Conservation (phyloP, 1,140 invertebrate genomes). For the Zophobas morio region DNA sequence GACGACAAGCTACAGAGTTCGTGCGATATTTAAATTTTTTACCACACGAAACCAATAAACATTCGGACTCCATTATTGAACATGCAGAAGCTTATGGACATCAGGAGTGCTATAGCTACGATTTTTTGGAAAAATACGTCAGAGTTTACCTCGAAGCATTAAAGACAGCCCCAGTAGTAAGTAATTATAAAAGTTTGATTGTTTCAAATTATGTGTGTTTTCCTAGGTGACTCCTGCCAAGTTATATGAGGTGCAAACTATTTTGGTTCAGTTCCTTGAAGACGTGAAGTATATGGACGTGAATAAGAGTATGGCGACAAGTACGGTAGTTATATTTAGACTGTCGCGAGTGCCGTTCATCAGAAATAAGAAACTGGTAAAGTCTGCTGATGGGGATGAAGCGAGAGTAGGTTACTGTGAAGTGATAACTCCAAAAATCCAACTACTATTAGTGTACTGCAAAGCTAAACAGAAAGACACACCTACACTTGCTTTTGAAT, state of each 20-base stretch:
- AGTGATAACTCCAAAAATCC: slow-evolving; percentile 34
- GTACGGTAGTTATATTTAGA: slow-evolving; percentile 8
- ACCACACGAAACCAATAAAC: slow-evolving; percentile 9
- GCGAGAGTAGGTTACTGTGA: slow-evolving; percentile 31
- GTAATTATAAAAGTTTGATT: slow-evolving; percentile 5
- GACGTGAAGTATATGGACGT: slow-evolving; percentile 43
- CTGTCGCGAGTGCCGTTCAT: slow-evolving; percentile 22
- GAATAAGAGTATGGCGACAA: slow-evolving; percentile 18
- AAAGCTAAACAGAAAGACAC: slow-evolving; percentile 24
- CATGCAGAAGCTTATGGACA: slow-evolving; percentile 6
- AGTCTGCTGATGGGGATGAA: neutral
- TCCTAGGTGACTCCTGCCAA: slow-evolving; percentile 9
- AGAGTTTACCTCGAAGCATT: slow-evolving; percentile 20
- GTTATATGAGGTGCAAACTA: slow-evolving; percentile 14
- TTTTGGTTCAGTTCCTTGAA: slow-evolving; percentile 35
- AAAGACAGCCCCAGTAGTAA: neutral
- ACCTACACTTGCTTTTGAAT: neutral
- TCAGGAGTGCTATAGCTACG: slow-evolving; percentile 16
- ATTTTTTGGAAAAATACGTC: slow-evolving; percentile 33
- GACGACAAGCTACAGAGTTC: slow-evolving; percentile 11
- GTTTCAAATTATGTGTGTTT: slow-evolving; percentile 3
- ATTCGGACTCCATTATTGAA: slow-evolving; percentile 25
- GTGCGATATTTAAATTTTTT: slow-evolving; percentile 33
- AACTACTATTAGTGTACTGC: slow-evolving; percentile 36
- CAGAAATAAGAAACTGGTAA: slow-evolving; percentile 44